Evolutionary conservation across 2,797 vertebrate species (phyloP), one percentile per base, ranked within the genome.

Genomic region (Mus spretus): DNA sequence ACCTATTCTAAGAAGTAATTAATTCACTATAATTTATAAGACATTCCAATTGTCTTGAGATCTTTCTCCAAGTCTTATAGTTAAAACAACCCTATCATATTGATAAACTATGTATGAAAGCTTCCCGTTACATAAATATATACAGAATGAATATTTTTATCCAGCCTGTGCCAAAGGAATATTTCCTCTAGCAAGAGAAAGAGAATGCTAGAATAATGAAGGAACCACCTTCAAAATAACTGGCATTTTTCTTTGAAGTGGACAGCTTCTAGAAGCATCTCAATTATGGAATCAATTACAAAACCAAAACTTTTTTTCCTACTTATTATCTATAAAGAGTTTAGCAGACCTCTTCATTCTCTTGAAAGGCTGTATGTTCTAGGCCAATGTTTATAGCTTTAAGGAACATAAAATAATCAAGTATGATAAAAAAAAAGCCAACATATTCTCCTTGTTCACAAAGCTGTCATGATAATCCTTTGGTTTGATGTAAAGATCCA

Each of bases 231-330:
- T 91, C 26, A 53, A 86, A 83, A 84, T 22, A 82, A 26, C 5
- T 63, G 11, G 8, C 26, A 53, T 65, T 89, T 77, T 82, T 82
- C 0, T 47, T 77, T 79, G 24, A 22, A 22, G 14, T 28, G 7
- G n/a, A 93, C 79, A 31, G 3, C 47, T 86, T 75, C 40, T 80
- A 82, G 15, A 77, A 93, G 26, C n/a, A 40, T 89, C 90, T 85
- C 10, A 84, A 85, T 31, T 81, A 61, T 24, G 61, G 31, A 89
- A 34, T 50, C 24, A 44, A 34, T 74, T 57, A 17, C 15, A 63
- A 78, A 83, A 31, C 5, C 14, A 14, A 75, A 10, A 47, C 0
- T 9, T 24, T 2, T 14, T 50, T 57, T 12, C 6, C 0, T 13
- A 40, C 22, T 67, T 44, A 47, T n/a, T 75, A 89, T 57, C 31